Percentiles rank a stretch among this genome's conserved stretches.
phyloP scores from a whole-genome alignment of 2,888 invertebrate genomes.

The Drosophila meridiana region DNA sequence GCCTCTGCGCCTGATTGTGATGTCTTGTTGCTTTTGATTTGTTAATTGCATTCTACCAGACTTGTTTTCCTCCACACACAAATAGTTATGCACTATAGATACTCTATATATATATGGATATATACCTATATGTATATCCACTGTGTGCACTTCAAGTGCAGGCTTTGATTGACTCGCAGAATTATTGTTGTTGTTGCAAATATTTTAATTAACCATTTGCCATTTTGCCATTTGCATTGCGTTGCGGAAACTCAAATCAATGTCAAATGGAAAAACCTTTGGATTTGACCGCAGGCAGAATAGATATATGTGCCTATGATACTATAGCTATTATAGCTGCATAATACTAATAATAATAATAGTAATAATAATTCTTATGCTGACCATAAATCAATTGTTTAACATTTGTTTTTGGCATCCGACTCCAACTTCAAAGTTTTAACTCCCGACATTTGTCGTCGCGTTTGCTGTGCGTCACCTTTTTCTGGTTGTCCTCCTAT shows the following conservation, averaged over 20 bases:
- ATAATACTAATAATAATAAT: constrained; percentile 32
- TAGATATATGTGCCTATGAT: constrained; percentile 8
- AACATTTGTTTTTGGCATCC: constrained; percentile 7
- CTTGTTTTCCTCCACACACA: constrained; percentile 13
- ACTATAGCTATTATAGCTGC: constrained; percentile 8
- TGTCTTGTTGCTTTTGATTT: constrained; percentile 61
- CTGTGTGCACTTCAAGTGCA: constrained; percentile 42
- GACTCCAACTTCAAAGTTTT: constrained; percentile 19
- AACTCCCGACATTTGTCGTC: constrained; percentile 18
- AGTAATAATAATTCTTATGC: neutral
- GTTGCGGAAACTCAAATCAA: constrained; percentile 70
- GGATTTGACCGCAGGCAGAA: constrained; percentile 26
- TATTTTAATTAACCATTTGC: constrained; percentile 69
- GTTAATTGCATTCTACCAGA: constrained; percentile 64
- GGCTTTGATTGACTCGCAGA: constrained; percentile 69
- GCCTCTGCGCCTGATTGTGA: constrained; percentile 20
- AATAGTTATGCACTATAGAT: neutral
- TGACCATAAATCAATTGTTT: constrained; percentile 23
- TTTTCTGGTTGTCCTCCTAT: constrained; percentile 9
- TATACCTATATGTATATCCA: neutral
- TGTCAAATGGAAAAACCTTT: constrained; percentile 49
- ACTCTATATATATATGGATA: neutral
- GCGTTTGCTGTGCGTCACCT: constrained; percentile 40
- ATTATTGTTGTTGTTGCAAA: constrained; percentile 51
- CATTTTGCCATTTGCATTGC: constrained; percentile 48